These are phyloP conservation scores for Syngnathus acus DNA, from an alignment of 2,797 vertebrate genomes.

Conservation along the genomic window DNA sequence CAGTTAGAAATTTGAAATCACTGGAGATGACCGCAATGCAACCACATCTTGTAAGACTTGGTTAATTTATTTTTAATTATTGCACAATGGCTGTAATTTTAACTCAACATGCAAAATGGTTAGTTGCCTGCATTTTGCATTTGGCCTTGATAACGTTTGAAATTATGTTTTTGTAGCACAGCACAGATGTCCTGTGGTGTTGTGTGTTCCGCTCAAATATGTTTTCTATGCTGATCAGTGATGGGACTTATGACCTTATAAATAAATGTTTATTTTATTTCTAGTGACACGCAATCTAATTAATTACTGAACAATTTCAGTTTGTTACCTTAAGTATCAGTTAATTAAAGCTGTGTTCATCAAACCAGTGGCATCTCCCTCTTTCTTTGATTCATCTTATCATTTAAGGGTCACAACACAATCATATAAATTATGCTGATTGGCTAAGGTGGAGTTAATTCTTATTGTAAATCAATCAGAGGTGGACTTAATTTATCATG, in stretches of 20 bases:
- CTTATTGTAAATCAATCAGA: too few relatives aligned
- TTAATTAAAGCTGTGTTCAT: too few relatives aligned
- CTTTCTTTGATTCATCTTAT: too few relatives aligned
- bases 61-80: conserved; percentile 15
- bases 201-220: conserved; percentile 7
- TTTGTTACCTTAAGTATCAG: too few relatives aligned
- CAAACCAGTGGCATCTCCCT: too few relatives aligned
- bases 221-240: conserved; percentile 24
- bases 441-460: too few relatives aligned
- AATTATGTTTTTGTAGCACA: conserved; percentile 25
- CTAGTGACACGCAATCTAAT: too few relatives aligned
- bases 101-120: conserved; percentile 11
- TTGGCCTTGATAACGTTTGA: conserved; percentile 8
- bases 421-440: too few relatives aligned
- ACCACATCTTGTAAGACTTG: conserved; percentile 22
- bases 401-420: too few relatives aligned
- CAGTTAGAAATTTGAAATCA: conserved; percentile 29
- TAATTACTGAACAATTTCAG: too few relatives aligned
- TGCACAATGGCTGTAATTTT: conserved; percentile 28
- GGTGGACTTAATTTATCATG: not conserved
- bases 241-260: conserved; percentile 1
- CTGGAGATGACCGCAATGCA: conserved; percentile 30
- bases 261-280: too few relatives aligned
- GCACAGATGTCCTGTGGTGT: conserved; percentile 10
- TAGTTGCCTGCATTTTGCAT: conserved; percentile 2